A percentile compares a stretch with the other conserved stretches of the same genome.
Conservation (phyloP, 2,888 invertebrate genomes). For the Hemaris fuciformis region DNA sequence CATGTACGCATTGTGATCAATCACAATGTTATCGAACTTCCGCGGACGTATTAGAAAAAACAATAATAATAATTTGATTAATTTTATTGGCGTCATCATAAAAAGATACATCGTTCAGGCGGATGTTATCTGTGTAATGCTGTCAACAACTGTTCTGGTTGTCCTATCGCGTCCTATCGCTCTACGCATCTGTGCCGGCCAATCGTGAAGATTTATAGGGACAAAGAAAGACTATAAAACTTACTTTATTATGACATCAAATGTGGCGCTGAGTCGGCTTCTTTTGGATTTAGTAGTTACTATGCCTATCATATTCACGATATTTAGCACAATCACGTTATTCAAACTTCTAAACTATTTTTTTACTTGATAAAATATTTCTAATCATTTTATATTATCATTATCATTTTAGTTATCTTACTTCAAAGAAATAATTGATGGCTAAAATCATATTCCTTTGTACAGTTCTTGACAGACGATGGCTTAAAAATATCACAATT, state of each 20-base stretch:
- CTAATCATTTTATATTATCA: no score
- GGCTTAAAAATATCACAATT: no score
- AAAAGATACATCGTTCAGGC: constrained; percentile 26
- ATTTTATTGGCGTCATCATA: constrained; percentile 21
- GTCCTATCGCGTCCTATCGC: constrained; percentile 32
- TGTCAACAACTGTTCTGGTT: constrained; percentile 40
- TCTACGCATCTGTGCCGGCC: constrained; percentile 49
- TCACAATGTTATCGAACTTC: no score
- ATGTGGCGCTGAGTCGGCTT: constrained; percentile 45
- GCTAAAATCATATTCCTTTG: no score
- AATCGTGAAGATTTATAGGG: constrained; percentile 55
- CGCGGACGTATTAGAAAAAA: neutral
- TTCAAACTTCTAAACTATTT: neutral
- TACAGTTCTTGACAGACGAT: no score
- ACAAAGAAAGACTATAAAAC: constrained; percentile 60
- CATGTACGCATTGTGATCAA: no score
- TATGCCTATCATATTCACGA: constrained; percentile 15
- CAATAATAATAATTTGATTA: neutral
- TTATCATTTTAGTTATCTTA: no score
- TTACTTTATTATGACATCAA: constrained; percentile 68
- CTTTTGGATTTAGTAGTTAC: constrained; percentile 41
- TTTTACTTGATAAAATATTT: no score
- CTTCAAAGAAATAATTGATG: no score
- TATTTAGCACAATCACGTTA: neutral
- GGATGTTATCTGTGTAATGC: constrained; percentile 39